A percentile compares a stretch with the other conserved stretches of the same genome.
Evolutionary conservation across 2,888 invertebrate species (phyloP).

Genomic region (Oegoconia quadripuncta): DNA sequence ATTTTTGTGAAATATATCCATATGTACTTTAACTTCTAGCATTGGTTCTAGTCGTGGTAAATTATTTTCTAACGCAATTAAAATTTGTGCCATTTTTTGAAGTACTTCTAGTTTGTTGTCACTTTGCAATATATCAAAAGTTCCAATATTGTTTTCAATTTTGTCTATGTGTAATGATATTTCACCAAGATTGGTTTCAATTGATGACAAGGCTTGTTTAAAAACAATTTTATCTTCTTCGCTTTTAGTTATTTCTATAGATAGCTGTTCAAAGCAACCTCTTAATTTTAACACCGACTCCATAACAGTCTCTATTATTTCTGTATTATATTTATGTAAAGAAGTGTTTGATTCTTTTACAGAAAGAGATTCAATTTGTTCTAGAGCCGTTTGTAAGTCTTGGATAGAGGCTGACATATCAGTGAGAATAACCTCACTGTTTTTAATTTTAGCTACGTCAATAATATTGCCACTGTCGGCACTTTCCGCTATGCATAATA

Average conservation of each 20-base stretch:
- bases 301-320: conserved; percentile 81
- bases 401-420: conserved; percentile 71
- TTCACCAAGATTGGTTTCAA: conserved; percentile 54
- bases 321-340: conserved; percentile 72
- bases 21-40: conserved; percentile 42
- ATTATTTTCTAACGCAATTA: conserved; percentile 64
- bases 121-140: conserved; percentile 59
- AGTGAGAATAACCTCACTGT: conserved; percentile 56
- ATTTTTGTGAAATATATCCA: conserved; percentile 67
- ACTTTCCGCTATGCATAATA: conserved; percentile 53
- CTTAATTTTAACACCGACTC: conserved; percentile 82
- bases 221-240: conserved; percentile 45
- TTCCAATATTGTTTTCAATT: conserved; percentile 51
- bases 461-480: conserved; percentile 42
- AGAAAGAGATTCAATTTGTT: conserved; percentile 71
- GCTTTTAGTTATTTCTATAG: conserved; percentile 40
- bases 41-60: conserved; percentile 46
- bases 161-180: conserved; percentile 50
- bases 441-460: conserved; percentile 38
- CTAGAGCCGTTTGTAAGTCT: conserved; percentile 67
- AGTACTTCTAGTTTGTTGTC: conserved; percentile 65
- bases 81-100: conserved; percentile 68
- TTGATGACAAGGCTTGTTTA: conserved; percentile 43
- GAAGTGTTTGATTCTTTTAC: conserved; percentile 68
- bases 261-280: conserved; percentile 75